Percentiles rank a stretch among this genome's conserved stretches.
phyloP scores from a whole-genome alignment of 1,140 invertebrate genomes.

The Megathymus violae region DNA sequence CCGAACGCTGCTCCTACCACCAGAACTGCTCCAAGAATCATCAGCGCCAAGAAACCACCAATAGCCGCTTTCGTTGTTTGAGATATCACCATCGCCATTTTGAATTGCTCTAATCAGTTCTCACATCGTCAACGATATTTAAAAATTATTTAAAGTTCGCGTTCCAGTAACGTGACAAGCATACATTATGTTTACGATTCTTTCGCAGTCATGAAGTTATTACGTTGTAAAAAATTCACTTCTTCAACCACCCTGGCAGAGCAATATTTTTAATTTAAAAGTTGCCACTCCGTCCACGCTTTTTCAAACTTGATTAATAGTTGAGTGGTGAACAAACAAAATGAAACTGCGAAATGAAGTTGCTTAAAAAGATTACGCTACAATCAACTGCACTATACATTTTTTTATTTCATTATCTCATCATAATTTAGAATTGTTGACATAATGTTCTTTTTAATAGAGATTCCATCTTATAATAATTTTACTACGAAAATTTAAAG shows the following conservation, averaged over 20 bases:
- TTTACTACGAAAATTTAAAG: no score
- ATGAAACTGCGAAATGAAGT: slow-evolving; percentile 26
- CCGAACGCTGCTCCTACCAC: slow-evolving; percentile 75
- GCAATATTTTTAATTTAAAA: slow-evolving; percentile 37
- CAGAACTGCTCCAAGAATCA: slow-evolving; percentile 76
- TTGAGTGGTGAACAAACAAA: slow-evolving; percentile 31
- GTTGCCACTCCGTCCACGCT: slow-evolving; percentile 28
- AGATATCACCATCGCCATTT: slow-evolving; percentile 80
- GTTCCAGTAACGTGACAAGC: slow-evolving; percentile 1
- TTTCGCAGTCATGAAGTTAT: slow-evolving; percentile 20
- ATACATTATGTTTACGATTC: slow-evolving; percentile 28
- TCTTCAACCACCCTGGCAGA: slow-evolving; percentile 17
- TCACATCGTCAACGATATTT: no score
- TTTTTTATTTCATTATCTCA: no score
- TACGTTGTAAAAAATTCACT: slow-evolving; percentile 23
- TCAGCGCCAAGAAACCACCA: slow-evolving; percentile 70
- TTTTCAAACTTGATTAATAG: slow-evolving; percentile 34
- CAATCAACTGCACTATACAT: slow-evolving; percentile 2
- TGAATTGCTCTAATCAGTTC: slow-evolving; percentile 65
- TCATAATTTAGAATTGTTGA: background rate
- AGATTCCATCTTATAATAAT: background rate
- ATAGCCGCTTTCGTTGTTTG: slow-evolving; percentile 78
- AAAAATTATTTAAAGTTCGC: slow-evolving; percentile 26
- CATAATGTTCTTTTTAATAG: background rate
- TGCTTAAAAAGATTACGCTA: slow-evolving; percentile 17